Evolutionary conservation across 1,140 invertebrate genomes (phyloP), one percentile per base, ranked within the genome.

Genomic region (Ostrea denselamellosa): DNA sequence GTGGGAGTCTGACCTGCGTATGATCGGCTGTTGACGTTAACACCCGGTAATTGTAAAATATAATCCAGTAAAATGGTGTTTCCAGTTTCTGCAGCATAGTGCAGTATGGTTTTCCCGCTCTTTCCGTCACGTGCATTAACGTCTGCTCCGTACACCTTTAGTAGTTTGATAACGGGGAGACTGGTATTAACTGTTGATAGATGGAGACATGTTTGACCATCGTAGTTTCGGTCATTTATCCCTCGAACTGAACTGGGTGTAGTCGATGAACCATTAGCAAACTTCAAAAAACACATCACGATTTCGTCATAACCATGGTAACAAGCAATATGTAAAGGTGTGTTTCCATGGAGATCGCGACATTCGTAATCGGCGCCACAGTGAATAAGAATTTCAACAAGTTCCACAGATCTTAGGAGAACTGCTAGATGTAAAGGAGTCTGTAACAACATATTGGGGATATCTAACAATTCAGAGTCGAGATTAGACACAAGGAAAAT

Each of bases 121-220:
- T 90, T 90, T 22, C 82, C 98, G 94, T 99, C 99, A 85, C 97
- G 98, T 3, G 98, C 97, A 94, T 99, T 99, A 90, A 99, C 99
- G 95, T 99, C 98, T 51, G 98, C 98, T 71, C 95, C 99, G 95
- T 99, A 98, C 89, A 97, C 97, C 62, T 99, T 96, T 82, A 99
- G 96, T 0, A 99, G 97, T 94, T 98, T 98, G 2, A 99, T 98
- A 98, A 99, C 99, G 94, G 99, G 97, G 92, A 98, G 97, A 94
- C 99, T 98, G 9, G 98, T 98, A 92, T 99, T 97, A 54, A 97
- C 98, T 0, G 98, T 97, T 2, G 99, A 98, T 89, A 99, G 97
- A 94, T 99, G 98, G 28, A 99, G 96, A 85, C 89, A 90, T 17
- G 89, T 88, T 83, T 85, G 84, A 25, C 89, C 89, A 44, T 82